Conservation (phyloP, 2,888 invertebrate genomes). For the Desoria tigrina region DNA sequence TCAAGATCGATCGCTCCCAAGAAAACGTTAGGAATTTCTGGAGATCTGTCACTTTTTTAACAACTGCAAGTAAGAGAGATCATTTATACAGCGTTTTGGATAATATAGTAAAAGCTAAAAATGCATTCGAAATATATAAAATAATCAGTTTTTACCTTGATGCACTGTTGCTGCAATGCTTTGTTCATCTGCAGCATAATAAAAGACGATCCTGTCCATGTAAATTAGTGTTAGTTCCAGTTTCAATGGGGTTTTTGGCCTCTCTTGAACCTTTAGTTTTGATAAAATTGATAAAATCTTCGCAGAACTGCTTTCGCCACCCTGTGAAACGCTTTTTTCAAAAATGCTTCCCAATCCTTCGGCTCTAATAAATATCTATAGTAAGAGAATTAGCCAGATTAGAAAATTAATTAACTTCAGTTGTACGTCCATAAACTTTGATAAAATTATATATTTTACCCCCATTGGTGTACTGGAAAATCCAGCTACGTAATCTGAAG, state of each 20-base stretch:
- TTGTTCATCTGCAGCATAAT: slow-evolving; percentile 48
- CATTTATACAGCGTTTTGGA: too few relatives aligned
- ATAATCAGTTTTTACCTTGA: too few relatives aligned
- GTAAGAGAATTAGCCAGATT: not conserved
- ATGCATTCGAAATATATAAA: not conserved
- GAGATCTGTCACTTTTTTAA: not conserved
- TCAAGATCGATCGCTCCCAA: not conserved
- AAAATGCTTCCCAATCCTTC: slow-evolving; percentile 49
- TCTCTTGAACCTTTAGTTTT: slow-evolving; percentile 31
- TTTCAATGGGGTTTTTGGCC: slow-evolving; percentile 27
- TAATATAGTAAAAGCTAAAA: not conserved
- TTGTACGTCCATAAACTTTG: not conserved
- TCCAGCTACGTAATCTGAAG: slow-evolving; percentile 45
- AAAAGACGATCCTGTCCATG: slow-evolving; percentile 38
- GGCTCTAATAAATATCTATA: slow-evolving; percentile 46
- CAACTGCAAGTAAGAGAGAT: not conserved
- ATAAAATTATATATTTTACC: slow-evolving; percentile 27
- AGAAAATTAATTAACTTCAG: not conserved
- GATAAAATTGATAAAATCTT: slow-evolving; percentile 46
- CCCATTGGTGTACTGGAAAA: slow-evolving; percentile 43
- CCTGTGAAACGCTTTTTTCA: slow-evolving; percentile 21
- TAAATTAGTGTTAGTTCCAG: slow-evolving; percentile 45
- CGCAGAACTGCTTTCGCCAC: slow-evolving; percentile 34
- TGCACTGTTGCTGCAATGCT: too few relatives aligned
- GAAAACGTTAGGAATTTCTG: not conserved